A percentile compares a stretch with the other conserved stretches of the same genome.
Conservation (phyloP, 2,797 vertebrate species). For the Lepus oiostolus region DNA sequence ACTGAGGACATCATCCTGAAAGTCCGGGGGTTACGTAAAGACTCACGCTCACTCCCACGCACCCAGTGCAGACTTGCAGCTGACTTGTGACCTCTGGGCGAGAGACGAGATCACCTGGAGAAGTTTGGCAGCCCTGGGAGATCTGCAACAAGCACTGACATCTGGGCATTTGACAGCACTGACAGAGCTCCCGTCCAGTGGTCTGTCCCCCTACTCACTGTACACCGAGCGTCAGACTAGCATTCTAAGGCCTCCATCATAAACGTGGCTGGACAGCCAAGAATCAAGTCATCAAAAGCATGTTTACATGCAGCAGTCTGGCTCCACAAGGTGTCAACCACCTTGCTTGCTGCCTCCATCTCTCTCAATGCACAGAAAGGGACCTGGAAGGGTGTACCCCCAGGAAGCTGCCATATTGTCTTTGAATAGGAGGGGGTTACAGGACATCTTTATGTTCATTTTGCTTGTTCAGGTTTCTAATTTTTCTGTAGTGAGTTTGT, state of each 20-base stretch:
- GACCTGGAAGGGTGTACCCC: neutral
- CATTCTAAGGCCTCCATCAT: neutral
- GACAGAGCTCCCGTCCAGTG: neutral
- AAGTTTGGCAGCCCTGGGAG: neutral
- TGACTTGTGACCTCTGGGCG: neutral
- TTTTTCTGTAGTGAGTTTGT: conserved; percentile 3
- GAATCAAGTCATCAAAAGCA: conserved; percentile 4
- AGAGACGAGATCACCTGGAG: neutral
- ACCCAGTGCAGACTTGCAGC: neutral
- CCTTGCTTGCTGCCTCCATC: neutral
- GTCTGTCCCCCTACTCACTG: neutral
- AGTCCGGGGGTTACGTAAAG: neutral
- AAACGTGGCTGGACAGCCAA: neutral
- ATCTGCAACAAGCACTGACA: neutral
- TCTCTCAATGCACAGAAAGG: neutral
- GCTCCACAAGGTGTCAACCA: no score
- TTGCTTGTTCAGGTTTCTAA: conserved; percentile 1
- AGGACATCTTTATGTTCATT: neutral
- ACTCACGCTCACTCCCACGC: neutral
- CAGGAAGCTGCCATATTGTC: neutral
- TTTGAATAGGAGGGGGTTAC: neutral
- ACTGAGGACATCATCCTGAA: neutral
- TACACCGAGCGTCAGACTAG: neutral
- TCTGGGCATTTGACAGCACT: neutral
- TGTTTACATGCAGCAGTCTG: neutral